Base-by-base conservation (phyloP, 1,140 invertebrate species). In the Cydia pomonella region DNA sequence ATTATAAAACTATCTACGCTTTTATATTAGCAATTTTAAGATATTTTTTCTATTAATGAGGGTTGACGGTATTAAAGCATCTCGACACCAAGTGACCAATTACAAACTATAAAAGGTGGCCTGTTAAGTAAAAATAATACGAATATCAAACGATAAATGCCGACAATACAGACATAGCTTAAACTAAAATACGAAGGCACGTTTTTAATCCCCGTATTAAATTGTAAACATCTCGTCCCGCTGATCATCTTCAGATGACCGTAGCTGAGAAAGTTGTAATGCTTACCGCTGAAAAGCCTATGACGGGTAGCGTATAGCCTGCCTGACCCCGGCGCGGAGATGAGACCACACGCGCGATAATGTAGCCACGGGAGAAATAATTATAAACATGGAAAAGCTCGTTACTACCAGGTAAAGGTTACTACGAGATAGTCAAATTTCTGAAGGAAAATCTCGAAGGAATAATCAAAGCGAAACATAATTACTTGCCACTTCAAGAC, bases 231-330 rank as follows among this genome's bases (percentile, higher is more conserved):
- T 21, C 21, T 59, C 1, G 21, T 59, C 2, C 7, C 10, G 53
- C 53, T 59, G 18, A 23, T 59, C 53, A 59, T 59, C 53, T 59
- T 59, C 53, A 59, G 53, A 59, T 59, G 53, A 59, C 53, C 53
- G 53, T 59, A 59, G 53, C 53, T 59, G 9, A 23, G 53, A 59
- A 59, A 59, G 53, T 59, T 59, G 53, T 59, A 18, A 18, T 12
- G 53, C 53, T 2, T 12, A n/a, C 53, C 21, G 53, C 53, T 59
- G 53, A 23, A 59, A 59, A 23, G 53, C 53, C 21, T 10, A 59
- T 59, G 53, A 59, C 53, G 53, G 53, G 53, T 59, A 59, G 53
- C 53, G 53, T 21, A 47, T 47, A 59, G 18, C 53, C 53, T 53
- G 53, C 53, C 53, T 23, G 53, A 59, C 53, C 53, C 53, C 53